Conservation (phyloP, 2,113 vertebrate species). For the Psilopogon haemacephalus region DNA sequence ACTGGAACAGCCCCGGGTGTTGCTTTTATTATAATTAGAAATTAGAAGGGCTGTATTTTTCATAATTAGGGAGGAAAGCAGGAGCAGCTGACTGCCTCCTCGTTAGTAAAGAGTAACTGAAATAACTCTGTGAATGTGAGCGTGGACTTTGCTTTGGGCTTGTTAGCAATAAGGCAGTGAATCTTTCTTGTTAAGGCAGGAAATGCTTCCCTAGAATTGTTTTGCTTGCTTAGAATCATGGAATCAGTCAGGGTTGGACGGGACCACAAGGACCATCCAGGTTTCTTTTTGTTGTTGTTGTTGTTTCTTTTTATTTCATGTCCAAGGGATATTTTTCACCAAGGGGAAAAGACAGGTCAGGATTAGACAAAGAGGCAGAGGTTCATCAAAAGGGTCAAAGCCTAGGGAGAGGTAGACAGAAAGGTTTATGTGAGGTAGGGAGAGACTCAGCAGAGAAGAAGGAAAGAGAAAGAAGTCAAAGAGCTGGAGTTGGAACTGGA, state of each 20-base stretch:
- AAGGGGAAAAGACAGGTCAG: neutral
- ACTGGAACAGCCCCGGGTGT: neutral
- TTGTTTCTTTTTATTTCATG: neutral
- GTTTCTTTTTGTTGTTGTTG: too few relatives aligned
- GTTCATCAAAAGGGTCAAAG: neutral
- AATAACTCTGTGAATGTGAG: neutral
- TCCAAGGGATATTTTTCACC: neutral
- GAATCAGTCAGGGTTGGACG: too few relatives aligned
- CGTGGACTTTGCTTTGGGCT: neutral
- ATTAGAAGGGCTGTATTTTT: constrained; percentile 59
- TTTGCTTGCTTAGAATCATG: too few relatives aligned
- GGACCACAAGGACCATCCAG: too few relatives aligned
- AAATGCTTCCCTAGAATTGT: neutral
- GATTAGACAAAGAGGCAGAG: neutral
- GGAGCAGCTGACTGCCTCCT: neutral
- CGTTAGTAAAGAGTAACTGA: constrained; percentile 37
- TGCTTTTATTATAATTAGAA: constrained; percentile 27
- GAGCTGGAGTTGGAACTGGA: too few relatives aligned
- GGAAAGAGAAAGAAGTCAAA: neutral
- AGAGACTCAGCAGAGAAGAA: neutral
- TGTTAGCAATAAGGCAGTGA: neutral
- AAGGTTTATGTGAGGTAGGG: neutral
- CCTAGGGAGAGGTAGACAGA: neutral
- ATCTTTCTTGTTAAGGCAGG: neutral
- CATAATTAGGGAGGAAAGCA: constrained; percentile 57